Percentiles rank a stretch among this genome's conserved stretches.
Conservation (phyloP, 23 tunicate genomes). For the Halocynthia roretzi region DNA sequence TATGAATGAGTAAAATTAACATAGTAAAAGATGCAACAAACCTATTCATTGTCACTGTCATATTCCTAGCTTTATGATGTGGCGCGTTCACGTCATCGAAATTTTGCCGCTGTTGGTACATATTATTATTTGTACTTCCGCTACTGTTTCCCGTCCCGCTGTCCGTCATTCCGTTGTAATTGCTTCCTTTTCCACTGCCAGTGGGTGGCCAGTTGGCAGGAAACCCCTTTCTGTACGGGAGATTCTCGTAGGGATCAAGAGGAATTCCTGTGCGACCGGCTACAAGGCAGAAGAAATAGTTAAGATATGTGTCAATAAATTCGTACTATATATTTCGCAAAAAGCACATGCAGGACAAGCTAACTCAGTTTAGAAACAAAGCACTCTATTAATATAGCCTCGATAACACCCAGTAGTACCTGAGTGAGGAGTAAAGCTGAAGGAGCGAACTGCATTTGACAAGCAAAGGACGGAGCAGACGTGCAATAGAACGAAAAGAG, state of each 20-base stretch:
- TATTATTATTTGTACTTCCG: constrained; percentile 7
- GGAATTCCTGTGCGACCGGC: constrained; percentile 6
- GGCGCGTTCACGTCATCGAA: background rate
- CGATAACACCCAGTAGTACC: constrained; percentile 37
- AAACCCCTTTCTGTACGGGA: constrained; percentile 8
- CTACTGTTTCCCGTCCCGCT: background rate
- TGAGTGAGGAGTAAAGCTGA: constrained; percentile 72
- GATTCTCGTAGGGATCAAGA: constrained; percentile 6
- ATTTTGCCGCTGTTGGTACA: constrained; percentile 4
- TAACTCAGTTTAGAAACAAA: background rate
- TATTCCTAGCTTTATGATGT: background rate
- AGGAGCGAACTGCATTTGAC: constrained; percentile 68
- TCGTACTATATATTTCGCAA: background rate
- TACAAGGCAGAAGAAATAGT: background rate
- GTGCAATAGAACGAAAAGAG: constrained; percentile 3
- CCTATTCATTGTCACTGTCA: constrained; percentile 12
- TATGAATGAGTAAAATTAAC: background rate
- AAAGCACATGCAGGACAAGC: too few species aligned
- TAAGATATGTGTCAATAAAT: background rate
- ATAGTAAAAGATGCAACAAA: too few species aligned
- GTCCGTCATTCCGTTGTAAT: background rate
- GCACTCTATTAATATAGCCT: background rate
- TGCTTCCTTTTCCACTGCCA: background rate
- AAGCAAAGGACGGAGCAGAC: background rate
- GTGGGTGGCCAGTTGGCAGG: constrained; percentile 1